These are phyloP conservation scores for Sitodiplosis mosellana DNA, from an alignment of 1,140 invertebrate genomes.

Conservation along the genomic window DNA sequence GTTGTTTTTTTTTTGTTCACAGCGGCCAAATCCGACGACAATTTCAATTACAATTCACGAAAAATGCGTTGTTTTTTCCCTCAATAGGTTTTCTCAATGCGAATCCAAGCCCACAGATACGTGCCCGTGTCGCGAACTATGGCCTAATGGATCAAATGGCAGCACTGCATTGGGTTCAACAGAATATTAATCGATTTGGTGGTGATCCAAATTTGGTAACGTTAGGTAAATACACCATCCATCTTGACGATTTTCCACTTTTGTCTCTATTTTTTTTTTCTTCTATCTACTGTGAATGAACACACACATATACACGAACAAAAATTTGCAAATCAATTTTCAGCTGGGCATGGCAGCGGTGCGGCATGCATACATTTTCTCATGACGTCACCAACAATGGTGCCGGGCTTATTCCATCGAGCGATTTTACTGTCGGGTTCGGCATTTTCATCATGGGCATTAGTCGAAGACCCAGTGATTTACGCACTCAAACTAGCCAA, in stretches of 20 bases:
- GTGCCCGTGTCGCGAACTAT: constrained; percentile 76
- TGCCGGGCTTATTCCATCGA: constrained; percentile 75
- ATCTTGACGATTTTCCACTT: too few relatives aligned
- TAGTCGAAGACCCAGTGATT: constrained; percentile 73
- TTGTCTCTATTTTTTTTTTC: too few relatives aligned
- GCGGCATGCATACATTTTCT: constrained; percentile 90
- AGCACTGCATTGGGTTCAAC: constrained; percentile 77
- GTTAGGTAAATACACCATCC: constrained; percentile 21
- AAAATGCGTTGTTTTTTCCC: background rate
- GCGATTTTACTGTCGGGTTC: constrained; percentile 83
- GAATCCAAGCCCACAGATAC: constrained; percentile 56
- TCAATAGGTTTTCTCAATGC: constrained; percentile 70
- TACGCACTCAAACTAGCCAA: constrained; percentile 70
- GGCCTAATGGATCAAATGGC: constrained; percentile 88
- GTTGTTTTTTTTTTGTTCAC: too few relatives aligned
- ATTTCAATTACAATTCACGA: background rate
- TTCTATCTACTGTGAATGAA: too few relatives aligned
- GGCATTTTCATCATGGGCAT: constrained; percentile 81
- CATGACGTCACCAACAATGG: constrained; percentile 82
- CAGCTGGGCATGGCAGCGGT: constrained; percentile 79
- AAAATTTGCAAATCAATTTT: too few relatives aligned
- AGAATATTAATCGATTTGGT: constrained; percentile 78
- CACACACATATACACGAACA: too few relatives aligned
- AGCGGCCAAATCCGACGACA: background rate
- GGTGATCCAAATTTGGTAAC: constrained; percentile 79